Percentiles rank a stretch among this genome's conserved stretches.
These are phyloP conservation scores for Melipona bicolor DNA, from an alignment of 2,888 invertebrate genomes.

Conservation along the genomic window DNA sequence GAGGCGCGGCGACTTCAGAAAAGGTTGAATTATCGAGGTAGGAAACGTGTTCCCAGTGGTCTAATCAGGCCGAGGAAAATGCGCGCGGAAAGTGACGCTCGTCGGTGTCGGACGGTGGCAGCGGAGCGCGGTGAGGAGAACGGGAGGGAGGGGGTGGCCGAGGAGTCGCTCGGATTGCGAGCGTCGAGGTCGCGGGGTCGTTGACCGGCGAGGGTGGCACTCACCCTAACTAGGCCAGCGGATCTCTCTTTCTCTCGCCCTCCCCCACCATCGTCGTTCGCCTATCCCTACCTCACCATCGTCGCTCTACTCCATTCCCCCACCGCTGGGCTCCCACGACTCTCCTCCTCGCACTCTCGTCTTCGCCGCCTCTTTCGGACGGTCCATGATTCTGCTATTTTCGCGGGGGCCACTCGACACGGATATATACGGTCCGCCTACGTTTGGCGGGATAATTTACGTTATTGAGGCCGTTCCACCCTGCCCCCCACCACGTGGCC, in stretches of 20 bases:
- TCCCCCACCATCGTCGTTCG: slow-evolving; percentile 16
- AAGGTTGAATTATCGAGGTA: slow-evolving; percentile 55
- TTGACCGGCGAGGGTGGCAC: slow-evolving; percentile 82
- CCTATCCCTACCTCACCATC: neutral
- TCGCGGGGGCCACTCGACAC: slow-evolving; percentile 78
- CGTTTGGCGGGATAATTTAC: slow-evolving; percentile 76
- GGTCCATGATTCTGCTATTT: slow-evolving; percentile 78
- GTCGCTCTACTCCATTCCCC: neutral
- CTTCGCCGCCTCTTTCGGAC: slow-evolving; percentile 51
- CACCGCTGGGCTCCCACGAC: neutral
- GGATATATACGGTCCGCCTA: slow-evolving; percentile 71
- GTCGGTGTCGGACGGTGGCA: slow-evolving; percentile 74
- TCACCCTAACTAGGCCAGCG: slow-evolving; percentile 82
- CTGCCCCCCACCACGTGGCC: slow-evolving; percentile 32
- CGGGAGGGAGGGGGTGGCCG: slow-evolving; percentile 71
- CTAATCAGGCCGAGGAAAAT: slow-evolving; percentile 78
- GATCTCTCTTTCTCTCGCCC: slow-evolving; percentile 69
- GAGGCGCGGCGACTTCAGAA: slow-evolving; percentile 24
- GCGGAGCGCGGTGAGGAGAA: slow-evolving; percentile 64
- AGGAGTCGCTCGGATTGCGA: slow-evolving; percentile 73
- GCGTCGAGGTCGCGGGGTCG: slow-evolving; percentile 83
- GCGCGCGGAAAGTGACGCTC: slow-evolving; percentile 68
- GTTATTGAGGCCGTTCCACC: slow-evolving; percentile 74
- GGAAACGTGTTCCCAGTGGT: slow-evolving; percentile 54
- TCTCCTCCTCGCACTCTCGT: slow-evolving; percentile 24